Base-by-base conservation (phyloP, 2,797 vertebrate species). In the Myotis findleyi region DNA sequence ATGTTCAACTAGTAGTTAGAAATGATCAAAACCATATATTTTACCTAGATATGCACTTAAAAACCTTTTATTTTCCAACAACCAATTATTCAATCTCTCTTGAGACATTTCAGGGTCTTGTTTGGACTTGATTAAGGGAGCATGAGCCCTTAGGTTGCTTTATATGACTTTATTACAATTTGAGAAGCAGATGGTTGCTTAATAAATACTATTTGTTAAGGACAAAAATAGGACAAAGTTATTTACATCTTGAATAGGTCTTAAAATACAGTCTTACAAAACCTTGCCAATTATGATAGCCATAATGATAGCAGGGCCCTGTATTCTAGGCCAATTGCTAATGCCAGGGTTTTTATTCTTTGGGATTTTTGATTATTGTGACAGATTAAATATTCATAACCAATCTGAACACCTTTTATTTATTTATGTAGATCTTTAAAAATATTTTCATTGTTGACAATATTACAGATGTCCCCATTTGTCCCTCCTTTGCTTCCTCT, bases 1-100 rank as follows among this genome's bases (percentile, higher is more conserved):
- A 68, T 75, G 66, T 66, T 76, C 38, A 84, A 49, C 57, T 80
- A 55, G 41, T 53, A 84, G n/a, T 95, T 92, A 71, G 36, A 72
- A 87, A 87, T 93, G 11, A 88, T 94, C 36, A 81, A 94, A 93
- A 47, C 12, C 41, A 76, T 51, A 21, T 72, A 76, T 77, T 85
- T 68, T 57, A 82, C 30, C 68, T 89, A 36, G 73, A 93, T 89
- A 75, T 66, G 1, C 2, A 64, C 80, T 92, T 93, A 10, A 92
- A 57, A 92, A 36, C n/a, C 30, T 92, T 93, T 68, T 73, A 47
- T 83, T 96, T 89, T 38, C 51, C 30, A 68, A 5, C 9, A 84
- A 51, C 18, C n/a, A 44, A 71, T 77, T 82, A 57, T 44, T 73
- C 21, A 90, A 18, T 55, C 33, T 82, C 55, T 79, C 59, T 51